These are phyloP conservation scores for Lagenorhynchus albirostris DNA, from an alignment of 2,113 vertebrate species.

Conservation along the genomic window DNA sequence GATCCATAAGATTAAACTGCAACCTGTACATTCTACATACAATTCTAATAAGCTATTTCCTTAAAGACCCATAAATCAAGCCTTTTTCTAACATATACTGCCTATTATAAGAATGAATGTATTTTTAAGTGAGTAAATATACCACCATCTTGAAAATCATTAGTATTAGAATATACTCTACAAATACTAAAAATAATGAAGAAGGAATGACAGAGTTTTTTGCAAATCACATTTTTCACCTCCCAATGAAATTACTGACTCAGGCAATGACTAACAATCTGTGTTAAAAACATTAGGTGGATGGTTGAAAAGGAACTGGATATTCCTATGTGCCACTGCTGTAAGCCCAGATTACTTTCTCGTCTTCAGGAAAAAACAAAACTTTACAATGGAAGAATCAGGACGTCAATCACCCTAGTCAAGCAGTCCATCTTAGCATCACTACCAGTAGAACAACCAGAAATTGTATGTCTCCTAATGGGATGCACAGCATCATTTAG, in stretches of 20 bases:
- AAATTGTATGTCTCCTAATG: not conserved
- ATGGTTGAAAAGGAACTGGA: not conserved
- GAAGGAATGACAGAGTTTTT: not conserved
- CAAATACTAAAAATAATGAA: not conserved
- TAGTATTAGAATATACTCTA: slow-evolving; percentile 15
- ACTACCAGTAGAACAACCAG: not conserved
- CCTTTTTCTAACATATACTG: not conserved
- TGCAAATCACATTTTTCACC: slow-evolving; percentile 7
- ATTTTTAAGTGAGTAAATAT: slow-evolving; percentile 35
- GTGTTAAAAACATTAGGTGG: not conserved
- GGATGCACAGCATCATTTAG: not conserved
- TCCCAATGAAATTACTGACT: not conserved
- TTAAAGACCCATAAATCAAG: not conserved
- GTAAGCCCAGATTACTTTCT: not conserved
- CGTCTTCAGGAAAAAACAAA: not conserved
- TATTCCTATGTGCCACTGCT: not conserved
- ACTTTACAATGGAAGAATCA: not conserved
- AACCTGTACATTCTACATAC: not conserved
- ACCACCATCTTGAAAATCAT: slow-evolving; percentile 14
- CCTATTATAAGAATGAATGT: not conserved
- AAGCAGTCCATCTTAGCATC: not conserved
- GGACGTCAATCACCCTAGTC: not conserved
- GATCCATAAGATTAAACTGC: not conserved
- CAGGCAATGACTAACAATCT: not conserved
- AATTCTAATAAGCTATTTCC: not conserved